Base-by-base conservation (phyloP, 2,113 vertebrate genomes). In the Anthoscopus minutus region DNA sequence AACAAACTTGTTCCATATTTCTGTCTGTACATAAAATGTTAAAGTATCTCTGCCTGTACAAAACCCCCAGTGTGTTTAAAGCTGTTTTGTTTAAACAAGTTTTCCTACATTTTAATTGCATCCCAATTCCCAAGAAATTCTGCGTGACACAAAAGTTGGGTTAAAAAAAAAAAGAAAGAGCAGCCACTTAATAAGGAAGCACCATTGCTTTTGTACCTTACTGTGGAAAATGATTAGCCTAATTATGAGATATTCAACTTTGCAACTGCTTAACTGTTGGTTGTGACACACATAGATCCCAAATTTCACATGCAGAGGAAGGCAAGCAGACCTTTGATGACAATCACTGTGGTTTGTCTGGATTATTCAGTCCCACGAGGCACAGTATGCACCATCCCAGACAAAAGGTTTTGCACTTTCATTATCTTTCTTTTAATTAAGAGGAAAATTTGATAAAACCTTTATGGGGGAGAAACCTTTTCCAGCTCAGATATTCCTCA, bases 381-480 rank as follows among this genome's bases (percentile, higher is more conserved):
- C 44, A 30, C 1, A 50, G 28, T 4, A 19, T 38, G 13, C 69
- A 60, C 15, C 35, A 28, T 1, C n/a, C 21, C 16, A 40, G 54
- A 54, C 30, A 51, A 38, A 40, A 45, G 45, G 14, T 4, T 73
- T 31, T 7, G 12, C 20, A 12, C 15, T 23, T 33, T 50, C 10
- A 23, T 13, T 19, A 13, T 25, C 27, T 48, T 23, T 16, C 44
- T 37, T 18, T 35, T 2, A 44, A 38, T 48, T 53, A 20, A 33
- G 33, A 53, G 9, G 40, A 50, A 7, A 44, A 9, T 15, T 24
- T 28, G 20, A 23, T 35, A 31, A 76, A 54, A 18, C 13, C 6
- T 6, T 2, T 5, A 1, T 2, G 10, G 7, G 20, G 30, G 22
- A 66, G 45, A 37, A 6, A 13, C 44, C 4, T 8, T 60, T 35